These are phyloP conservation scores for Gambusia yucatana DNA, from an alignment of 2,797 vertebrate genomes.

Conservation along the genomic window DNA sequence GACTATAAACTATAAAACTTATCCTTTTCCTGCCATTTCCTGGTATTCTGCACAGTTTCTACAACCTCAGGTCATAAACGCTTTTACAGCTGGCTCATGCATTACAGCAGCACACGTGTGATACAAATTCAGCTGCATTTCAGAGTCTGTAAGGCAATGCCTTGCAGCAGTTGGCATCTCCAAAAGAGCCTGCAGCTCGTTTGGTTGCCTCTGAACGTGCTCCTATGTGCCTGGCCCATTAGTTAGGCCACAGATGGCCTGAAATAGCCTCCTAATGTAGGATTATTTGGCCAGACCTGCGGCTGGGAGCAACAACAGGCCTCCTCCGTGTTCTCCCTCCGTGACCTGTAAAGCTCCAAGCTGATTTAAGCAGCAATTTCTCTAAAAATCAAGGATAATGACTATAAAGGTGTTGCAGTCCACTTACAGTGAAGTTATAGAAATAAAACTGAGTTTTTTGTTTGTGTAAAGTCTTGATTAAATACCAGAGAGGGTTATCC, in stretches of 20 bases:
- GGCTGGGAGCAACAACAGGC: constrained; percentile 60
- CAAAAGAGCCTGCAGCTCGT: constrained; percentile 28
- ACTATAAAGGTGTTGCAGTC: constrained; percentile 16
- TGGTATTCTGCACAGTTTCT: neutral
- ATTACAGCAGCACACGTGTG: neutral
- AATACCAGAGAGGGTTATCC: constrained; percentile 39
- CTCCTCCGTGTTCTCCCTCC: constrained; percentile 29
- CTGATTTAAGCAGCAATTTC: constrained; percentile 26
- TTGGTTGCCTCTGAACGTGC: constrained; percentile 71
- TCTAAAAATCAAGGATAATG: constrained; percentile 31
- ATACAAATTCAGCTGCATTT: constrained; percentile 29
- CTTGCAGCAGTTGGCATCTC: constrained; percentile 39
- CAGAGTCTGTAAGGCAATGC: constrained; percentile 12
- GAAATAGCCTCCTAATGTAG: constrained; percentile 73
- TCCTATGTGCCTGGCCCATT: constrained; percentile 71
- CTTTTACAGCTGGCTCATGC: neutral
- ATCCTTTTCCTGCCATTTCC: neutral
- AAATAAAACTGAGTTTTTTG: constrained; percentile 36
- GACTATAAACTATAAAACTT: neutral
- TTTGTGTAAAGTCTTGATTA: constrained; percentile 57
- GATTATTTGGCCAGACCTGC: constrained; percentile 67
- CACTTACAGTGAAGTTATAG: constrained; percentile 32
- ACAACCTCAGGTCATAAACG: neutral
- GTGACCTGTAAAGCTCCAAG: constrained; percentile 28
- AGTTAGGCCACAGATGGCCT: constrained; percentile 68